Evolutionary conservation across 2,888 invertebrate species (phyloP).

Genomic region (Rugalucina vietnamica): DNA sequence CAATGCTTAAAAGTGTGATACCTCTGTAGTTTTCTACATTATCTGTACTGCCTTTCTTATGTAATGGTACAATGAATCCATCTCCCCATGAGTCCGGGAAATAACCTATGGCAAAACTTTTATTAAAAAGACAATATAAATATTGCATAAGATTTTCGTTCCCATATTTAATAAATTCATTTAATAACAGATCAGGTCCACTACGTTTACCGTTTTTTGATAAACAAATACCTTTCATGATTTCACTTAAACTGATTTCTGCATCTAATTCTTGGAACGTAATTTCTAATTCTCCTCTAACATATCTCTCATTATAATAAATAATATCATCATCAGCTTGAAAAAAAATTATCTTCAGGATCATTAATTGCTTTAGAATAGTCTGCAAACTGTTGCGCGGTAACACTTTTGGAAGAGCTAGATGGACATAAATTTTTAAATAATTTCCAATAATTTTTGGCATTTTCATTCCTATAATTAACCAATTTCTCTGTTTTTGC

Average conservation of each 20-base stretch:
- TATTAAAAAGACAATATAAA: constrained; percentile 4
- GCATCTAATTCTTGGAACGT: not conserved
- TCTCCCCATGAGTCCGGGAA: constrained; percentile 19
- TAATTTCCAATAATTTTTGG: constrained; percentile 1
- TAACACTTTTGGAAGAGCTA: not conserved
- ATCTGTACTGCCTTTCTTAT: constrained; percentile 18
- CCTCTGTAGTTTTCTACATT: constrained; percentile 20
- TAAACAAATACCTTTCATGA: not conserved
- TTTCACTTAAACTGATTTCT: not conserved
- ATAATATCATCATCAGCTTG: not conserved
- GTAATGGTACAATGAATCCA: constrained; percentile 13
- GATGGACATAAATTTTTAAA: not conserved
- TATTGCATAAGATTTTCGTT: not conserved
- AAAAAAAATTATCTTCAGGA: not conserved
- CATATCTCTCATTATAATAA: not conserved
- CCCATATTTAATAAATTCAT: constrained; percentile 30
- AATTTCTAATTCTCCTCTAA: not conserved
- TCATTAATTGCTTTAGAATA: not conserved
- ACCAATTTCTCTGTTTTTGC: not conserved
- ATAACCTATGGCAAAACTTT: not conserved
- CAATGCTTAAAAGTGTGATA: constrained; percentile 14
- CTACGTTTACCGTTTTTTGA: not conserved
- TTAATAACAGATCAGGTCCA: constrained; percentile 20
- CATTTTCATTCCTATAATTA: not conserved
- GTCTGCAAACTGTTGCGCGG: not conserved